Conservation (phyloP, 2,888 invertebrate species). For the Trissoscelio sp. region DNA sequence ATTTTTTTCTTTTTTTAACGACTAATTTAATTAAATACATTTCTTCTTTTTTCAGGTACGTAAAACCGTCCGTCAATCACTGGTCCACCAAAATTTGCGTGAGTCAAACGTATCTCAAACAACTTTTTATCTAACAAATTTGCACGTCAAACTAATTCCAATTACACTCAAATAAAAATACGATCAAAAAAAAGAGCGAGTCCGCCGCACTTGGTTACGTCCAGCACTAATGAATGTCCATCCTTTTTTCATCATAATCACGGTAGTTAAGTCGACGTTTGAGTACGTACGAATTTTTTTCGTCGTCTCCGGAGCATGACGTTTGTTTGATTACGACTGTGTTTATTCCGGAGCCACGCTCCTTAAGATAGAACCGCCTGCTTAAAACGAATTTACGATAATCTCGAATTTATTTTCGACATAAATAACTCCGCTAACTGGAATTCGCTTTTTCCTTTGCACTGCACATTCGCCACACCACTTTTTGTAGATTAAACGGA, state of each 20-base stretch:
- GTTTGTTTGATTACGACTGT: slow-evolving; percentile 47
- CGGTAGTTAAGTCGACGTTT: slow-evolving; percentile 14
- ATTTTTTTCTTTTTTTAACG: neutral
- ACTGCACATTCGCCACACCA: slow-evolving; percentile 9
- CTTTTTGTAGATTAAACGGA: slow-evolving; percentile 7
- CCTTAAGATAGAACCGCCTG: slow-evolving; percentile 51
- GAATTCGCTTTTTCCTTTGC: slow-evolving; percentile 36
- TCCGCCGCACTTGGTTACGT: neutral
- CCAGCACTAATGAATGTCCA: slow-evolving; percentile 28
- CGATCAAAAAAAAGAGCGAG: neutral
- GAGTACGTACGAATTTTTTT: slow-evolving; percentile 35
- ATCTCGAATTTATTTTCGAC: slow-evolving; percentile 53
- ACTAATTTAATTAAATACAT: too few species aligned
- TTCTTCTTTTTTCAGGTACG: slow-evolving; percentile 6
- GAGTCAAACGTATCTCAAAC: neutral
- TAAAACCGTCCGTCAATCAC: neutral
- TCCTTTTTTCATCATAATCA: slow-evolving; percentile 15
- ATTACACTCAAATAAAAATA: neutral
- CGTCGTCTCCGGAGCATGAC: slow-evolving; percentile 39
- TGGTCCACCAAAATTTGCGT: neutral
- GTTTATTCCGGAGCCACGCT: slow-evolving; percentile 32
- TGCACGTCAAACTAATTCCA: slow-evolving; percentile 2
- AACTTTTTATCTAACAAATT: neutral
- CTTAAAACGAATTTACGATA: slow-evolving; percentile 47
- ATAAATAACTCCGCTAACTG: slow-evolving; percentile 46